Evolutionary conservation across 2,797 vertebrate genomes (phyloP), one percentile per base, ranked within the genome.

Genomic region (Pelobates cultripes): DNA sequence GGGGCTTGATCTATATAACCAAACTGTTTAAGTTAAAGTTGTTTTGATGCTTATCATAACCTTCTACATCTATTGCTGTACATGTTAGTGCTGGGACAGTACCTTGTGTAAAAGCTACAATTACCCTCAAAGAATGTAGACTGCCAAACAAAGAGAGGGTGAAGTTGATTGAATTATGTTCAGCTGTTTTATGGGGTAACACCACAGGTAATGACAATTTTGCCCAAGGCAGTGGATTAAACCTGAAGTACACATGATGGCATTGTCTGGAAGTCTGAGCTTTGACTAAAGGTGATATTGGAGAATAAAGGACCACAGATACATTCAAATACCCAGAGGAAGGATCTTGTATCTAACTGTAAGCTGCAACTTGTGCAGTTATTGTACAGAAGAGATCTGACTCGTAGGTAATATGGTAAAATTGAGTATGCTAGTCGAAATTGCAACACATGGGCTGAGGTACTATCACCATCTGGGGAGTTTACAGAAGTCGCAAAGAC

Each of bases 131-230:
- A 6, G 47, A 5, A 1, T 1, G 28, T 28, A 28, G 28, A 28
- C 28, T 28, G 28, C 28, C 28, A 4, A 14, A 12, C 55, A 9
- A 57, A 14, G 3, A 15, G 9, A 28, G 61, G 61, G 12, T 28
- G 61, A 64, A 64, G 61, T 64, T 40, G 61, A 64, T 64, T 17
- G 17, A n/a, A 64, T 64, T 64, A 64, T 64, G 28, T 64, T n/a
- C 61, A 64, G n/a, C 61, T 64, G 61, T 40, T 64, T 7, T 14
- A 10, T 64, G 40, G 1, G 14, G 1, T 28, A 14, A 12, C 61
- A 64, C 61, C 61, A 28, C 2, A 14, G 61, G 2, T 57, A 4
- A 57, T 57, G 55, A 10, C 55, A 57, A 57, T 57, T 57, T 57
- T 57, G 14, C 55, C 55, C 14, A 12, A 57, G 55, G 55, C 55